Evolutionary conservation across 2,888 invertebrate genomes (phyloP).

Genomic region (Gandaritis pyraliata): DNA sequence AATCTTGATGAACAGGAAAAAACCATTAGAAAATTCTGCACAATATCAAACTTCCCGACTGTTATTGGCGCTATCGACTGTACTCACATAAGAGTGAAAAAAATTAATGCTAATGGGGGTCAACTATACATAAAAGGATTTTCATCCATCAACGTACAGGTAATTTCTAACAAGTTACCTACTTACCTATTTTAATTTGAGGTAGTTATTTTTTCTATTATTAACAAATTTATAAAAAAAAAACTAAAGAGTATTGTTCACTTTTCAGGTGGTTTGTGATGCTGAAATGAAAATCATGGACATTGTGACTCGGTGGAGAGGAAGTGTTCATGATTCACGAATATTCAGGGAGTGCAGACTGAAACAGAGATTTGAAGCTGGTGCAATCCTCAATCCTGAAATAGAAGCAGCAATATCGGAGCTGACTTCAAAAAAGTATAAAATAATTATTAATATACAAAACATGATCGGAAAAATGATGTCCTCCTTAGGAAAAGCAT

Average conservation of each 20-base stretch:
- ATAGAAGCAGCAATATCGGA: no score
- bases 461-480: no score
- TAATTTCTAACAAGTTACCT: background rate
- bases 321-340: background rate
- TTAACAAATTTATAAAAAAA: background rate
- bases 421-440: no score
- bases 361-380: constrained; percentile 2
- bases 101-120: background rate
- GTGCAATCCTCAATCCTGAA: background rate
- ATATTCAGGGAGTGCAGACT: background rate
- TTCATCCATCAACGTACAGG: background rate
- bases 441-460: no score
- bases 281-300: background rate
- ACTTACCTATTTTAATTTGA: background rate
- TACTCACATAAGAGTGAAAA: no score
- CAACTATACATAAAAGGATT: background rate
- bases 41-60: background rate
- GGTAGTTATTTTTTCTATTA: background rate
- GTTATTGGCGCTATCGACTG: background rate
- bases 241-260: background rate
- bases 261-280: background rate
- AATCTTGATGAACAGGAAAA: background rate
- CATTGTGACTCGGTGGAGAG: background rate
- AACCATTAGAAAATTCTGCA: background rate
- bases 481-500: no score